Percentiles rank a stretch among this genome's conserved stretches.
Conservation (phyloP, 2,113 vertebrate genomes). For the Aegotheles bennettii region DNA sequence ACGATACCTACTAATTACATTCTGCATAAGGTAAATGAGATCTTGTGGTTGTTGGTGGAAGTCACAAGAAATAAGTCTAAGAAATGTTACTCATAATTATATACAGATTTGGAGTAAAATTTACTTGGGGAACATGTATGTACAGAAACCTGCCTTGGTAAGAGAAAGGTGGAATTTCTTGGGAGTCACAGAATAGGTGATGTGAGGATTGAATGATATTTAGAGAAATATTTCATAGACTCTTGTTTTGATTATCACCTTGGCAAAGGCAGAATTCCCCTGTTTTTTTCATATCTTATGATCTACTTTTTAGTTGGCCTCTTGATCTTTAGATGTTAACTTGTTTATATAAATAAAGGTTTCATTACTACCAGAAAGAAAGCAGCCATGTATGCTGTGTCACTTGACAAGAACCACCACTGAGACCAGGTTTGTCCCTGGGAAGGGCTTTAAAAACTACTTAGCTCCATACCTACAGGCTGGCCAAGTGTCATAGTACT, state of each 20-base stretch:
- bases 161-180: neutral
- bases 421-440: neutral
- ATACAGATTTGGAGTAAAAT: neutral
- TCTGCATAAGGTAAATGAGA: constrained; percentile 73
- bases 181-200: neutral
- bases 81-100: neutral
- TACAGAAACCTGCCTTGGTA: neutral
- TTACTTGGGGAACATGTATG: neutral
- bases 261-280: neutral
- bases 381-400: neutral
- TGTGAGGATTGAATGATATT: neutral
- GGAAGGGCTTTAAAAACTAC: neutral
- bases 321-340: neutral
- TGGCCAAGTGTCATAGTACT: neutral
- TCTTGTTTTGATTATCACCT: neutral
- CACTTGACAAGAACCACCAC: neutral
- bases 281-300: neutral
- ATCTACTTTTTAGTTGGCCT: neutral
- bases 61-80: neutral
- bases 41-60: constrained; percentile 57
- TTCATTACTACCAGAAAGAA: neutral
- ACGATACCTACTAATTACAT: constrained; percentile 72
- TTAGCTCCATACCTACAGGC: neutral
- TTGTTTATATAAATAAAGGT: neutral
- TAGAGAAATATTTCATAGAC: neutral